phyloP scores from a whole-genome alignment of 2,888 invertebrate genomes.

The Drosophila nigricruria region DNA sequence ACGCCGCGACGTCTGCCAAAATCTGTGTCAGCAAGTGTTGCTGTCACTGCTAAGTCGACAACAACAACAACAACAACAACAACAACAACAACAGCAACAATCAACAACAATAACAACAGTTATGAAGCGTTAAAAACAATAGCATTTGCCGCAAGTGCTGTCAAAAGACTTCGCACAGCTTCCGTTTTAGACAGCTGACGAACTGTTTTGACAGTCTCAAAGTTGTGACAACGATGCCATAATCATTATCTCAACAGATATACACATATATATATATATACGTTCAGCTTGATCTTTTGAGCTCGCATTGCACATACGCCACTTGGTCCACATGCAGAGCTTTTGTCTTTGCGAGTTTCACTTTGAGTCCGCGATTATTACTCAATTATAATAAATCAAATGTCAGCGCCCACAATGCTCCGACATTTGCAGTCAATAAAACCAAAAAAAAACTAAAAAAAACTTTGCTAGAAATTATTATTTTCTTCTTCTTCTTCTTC shows the following conservation, averaged over 20 bases:
- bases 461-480: constrained; percentile 20
- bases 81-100: background rate
- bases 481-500: background rate
- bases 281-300: constrained; percentile 38
- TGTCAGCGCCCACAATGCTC: constrained; percentile 71
- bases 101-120: constrained; percentile 2
- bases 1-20: constrained; percentile 51
- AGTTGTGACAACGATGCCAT: constrained; percentile 62
- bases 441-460: background rate
- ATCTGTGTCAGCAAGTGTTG: constrained; percentile 52
- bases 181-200: constrained; percentile 63
- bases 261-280: constrained; percentile 3
- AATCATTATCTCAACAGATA: constrained; percentile 41
- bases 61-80: constrained; percentile 1
- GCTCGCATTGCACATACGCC: constrained; percentile 46
- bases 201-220: constrained; percentile 50
- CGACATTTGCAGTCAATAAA: constrained; percentile 70
- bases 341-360: constrained; percentile 33
- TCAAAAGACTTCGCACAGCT: constrained; percentile 68
- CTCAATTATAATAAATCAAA: constrained; percentile 58
- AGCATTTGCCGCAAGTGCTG: constrained; percentile 43
- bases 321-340: constrained; percentile 7
- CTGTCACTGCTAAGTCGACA: constrained; percentile 24
- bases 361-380: constrained; percentile 34
- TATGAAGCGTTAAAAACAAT: constrained; percentile 39